Base-by-base conservation (phyloP, 2,888 invertebrate species). In the Bombylius discolor region DNA sequence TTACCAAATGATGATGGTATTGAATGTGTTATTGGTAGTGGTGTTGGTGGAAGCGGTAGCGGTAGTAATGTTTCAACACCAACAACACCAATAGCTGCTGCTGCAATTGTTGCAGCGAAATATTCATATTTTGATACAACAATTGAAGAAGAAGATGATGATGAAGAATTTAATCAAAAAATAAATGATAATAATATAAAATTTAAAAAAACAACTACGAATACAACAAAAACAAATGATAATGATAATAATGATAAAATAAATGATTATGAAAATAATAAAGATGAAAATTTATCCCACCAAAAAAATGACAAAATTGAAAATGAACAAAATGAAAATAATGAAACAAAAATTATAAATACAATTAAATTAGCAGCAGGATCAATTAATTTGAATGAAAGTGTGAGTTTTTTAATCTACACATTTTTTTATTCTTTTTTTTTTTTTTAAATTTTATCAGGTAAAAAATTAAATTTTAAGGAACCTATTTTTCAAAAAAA, bases 111-210 rank as follows among this genome's bases (percentile, higher is more conserved):
- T 11, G 39, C 39, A 11, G 39, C 39, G 1, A 42, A 42, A 45
- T 45, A n/a, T 7, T 49, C 49, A 1, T 57, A 52, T 23, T 57
- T 57, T 31, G 51, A 55, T 23, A 55, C 51, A 44, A 55, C 55
- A 14, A 55, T 55, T 8, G 57, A 55, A 9, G 57, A 57, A 14
- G 55, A 57, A 13, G 51, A 47, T n/a, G 36, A 31, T 4, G 50
- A 51, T 31, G 51, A 51, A n/a, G 51, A 34, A 46, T 11, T 9
- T 6, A 12, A 32, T 4, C 14, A 33, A 5, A 14, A 13, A 1
- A 13, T 34, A 12, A 31, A 31, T 32, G 3, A 5, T 32, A 48
- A 33, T 33, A 32, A 32, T 32, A 4, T 4, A 11, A 5, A 12
- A 33, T 5, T 12, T 5, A 23, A 4, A 8, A 12, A 7, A 46